These are phyloP conservation scores for Coccyzus lansbergi DNA, from an alignment of 2,797 vertebrate genomes.

Conservation along the genomic window DNA sequence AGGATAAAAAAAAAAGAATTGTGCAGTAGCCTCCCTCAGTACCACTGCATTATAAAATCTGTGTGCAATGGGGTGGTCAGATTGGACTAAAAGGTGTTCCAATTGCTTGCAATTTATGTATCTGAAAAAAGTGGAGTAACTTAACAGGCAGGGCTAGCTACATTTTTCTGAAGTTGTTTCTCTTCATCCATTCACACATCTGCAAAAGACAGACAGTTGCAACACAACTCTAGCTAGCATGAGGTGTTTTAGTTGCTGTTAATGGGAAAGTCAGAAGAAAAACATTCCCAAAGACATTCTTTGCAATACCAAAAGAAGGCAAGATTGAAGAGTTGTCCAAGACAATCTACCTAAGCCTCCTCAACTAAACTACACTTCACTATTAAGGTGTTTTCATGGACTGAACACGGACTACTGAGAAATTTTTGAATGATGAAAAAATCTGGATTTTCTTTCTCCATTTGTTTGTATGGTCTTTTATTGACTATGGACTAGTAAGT, in stretches of 20 bases:
- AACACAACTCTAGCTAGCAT: background rate
- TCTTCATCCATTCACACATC: background rate
- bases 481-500: background rate
- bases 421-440: background rate
- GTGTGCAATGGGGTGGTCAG: background rate
- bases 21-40: accelerated
- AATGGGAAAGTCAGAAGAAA: background rate
- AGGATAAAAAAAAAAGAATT: background rate
- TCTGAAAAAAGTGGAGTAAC: background rate
- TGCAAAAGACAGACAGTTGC: background rate
- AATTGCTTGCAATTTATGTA: background rate
- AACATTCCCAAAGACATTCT: background rate
- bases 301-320: background rate
- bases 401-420: background rate
- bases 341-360: background rate
- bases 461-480: background rate
- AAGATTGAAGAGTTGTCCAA: background rate
- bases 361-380: background rate
- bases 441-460: background rate
- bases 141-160: background rate
- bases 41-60: background rate
- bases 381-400: background rate
- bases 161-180: background rate
- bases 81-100: background rate
- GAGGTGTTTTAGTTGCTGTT: background rate